phyloP scores from a whole-genome alignment of 2,113 vertebrate genomes.

The Trichechus manatus region DNA sequence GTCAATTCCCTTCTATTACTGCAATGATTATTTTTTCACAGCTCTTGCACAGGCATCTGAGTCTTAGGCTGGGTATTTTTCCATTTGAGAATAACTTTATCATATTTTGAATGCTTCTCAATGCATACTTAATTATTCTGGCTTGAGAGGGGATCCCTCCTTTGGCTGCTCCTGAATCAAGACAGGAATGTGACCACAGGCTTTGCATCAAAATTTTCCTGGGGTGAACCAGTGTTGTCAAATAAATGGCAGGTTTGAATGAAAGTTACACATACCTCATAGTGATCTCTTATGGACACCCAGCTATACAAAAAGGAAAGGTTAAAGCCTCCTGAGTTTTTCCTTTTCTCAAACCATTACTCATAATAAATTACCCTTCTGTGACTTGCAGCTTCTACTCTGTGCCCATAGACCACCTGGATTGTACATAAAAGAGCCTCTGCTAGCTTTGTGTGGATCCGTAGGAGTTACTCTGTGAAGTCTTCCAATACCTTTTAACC shows the following conservation, averaged over 20 bases:
- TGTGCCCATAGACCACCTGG: background rate
- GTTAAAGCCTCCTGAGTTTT: background rate
- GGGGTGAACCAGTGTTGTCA: background rate
- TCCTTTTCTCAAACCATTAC: background rate
- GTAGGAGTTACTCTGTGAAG: background rate
- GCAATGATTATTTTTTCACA: conserved; percentile 57
- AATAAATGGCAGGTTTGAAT: background rate
- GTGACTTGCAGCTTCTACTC: background rate
- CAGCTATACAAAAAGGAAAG: background rate
- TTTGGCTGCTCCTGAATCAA: background rate
- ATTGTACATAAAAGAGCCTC: background rate
- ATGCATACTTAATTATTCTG: conserved; percentile 7
- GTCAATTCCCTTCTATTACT: conserved; percentile 52
- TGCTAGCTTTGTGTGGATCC: background rate
- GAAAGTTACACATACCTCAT: background rate
- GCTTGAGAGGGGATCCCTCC: background rate
- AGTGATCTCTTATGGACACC: background rate
- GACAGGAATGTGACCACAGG: background rate
- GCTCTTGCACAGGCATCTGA: conserved; percentile 52
- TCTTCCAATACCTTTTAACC: background rate
- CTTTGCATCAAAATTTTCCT: background rate
- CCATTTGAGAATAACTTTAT: conserved; percentile 47
- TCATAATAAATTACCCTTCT: background rate
- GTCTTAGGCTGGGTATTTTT: conserved; percentile 67
- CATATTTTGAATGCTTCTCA: conserved; percentile 39